phyloP scores from a whole-genome alignment of 1,140 invertebrate species.

The Brachionus paranguensis region DNA sequence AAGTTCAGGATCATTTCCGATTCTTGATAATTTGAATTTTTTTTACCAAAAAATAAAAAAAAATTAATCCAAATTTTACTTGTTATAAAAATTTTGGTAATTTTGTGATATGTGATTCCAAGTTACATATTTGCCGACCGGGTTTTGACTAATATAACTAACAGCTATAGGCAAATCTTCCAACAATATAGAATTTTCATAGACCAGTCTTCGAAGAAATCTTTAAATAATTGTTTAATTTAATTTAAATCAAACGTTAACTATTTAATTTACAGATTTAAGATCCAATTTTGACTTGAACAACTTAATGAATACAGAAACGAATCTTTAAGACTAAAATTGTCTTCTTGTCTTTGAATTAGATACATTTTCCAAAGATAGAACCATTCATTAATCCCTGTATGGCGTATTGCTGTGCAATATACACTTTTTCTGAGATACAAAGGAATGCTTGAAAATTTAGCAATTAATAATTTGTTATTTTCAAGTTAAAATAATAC shows the following conservation, averaged over 20 bases:
- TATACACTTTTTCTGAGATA: constrained; percentile 34
- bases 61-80: neutral
- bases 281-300: constrained; percentile 32
- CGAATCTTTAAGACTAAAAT: neutral
- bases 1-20: constrained; percentile 20
- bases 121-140: constrained; percentile 31
- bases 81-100: constrained; percentile 28
- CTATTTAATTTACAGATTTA: constrained; percentile 25
- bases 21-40: neutral
- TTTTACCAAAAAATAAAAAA: neutral
- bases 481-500: neutral
- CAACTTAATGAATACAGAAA: constrained; percentile 26
- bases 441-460: constrained; percentile 9
- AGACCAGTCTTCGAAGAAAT: constrained; percentile 6
- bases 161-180: neutral
- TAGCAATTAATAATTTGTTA: neutral
- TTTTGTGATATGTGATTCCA: constrained; percentile 39
- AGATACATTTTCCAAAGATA: constrained; percentile 23
- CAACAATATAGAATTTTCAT: neutral
- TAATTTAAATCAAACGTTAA: neutral
- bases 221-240: neutral
- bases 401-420: constrained; percentile 36
- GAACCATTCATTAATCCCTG: constrained; percentile 37
- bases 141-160: constrained; percentile 29
- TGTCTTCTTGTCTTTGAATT: neutral